Evolutionary conservation across 2,888 invertebrate species (phyloP), one percentile per base, ranked within the genome.

Genomic region (Scotopteryx bipunctaria): DNA sequence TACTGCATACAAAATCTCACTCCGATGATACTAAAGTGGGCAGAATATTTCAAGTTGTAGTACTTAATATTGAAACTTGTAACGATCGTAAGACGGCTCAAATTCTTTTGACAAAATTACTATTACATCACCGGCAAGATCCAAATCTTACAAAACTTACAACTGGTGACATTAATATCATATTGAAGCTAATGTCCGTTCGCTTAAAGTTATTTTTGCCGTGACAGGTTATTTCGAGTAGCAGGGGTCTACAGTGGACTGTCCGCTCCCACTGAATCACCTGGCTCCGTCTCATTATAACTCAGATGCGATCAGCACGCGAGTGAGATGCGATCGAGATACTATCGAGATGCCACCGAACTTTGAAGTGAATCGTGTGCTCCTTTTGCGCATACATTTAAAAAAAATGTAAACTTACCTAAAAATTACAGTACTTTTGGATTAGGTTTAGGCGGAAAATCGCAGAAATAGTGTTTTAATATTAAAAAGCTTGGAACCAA

Each of bases 251-350:
- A 13, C 27, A 37, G 46, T 45, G 17, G 55, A 51, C 56, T n/a
- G n/a, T n/a, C n/a, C n/a, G 55, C 57, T 55, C 59, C 55, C 57
- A 49, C 55, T 45, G 52, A 57, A 55, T 52, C 59, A 59, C 59
- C 44, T 44, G 43, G 45, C 51, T 37, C 55, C 66, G 67, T 70
- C 81, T 85, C 81, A 85, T 85, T 85, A 81, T 71, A 78, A 69
- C 62, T 58, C 64, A 81, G 88, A 88, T 87, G 78, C 73, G 77
- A 87, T 86, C 86, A 70, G 78, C 85, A 87, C 86, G 86, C 87
- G 70, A 83, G 69, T 66, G 62, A 72, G 84, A 85, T 83, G 71
- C 74, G 71, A 86, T 86, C 81, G 73, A 73, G 78, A 83, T 81
- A 59, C 61, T 77, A 81, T 82, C 81, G 53, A 51, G 58, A 67